Evolutionary conservation across 1,140 invertebrate genomes (phyloP), one percentile per base, ranked within the genome.

Genomic region (Cepaea nemoralis): DNA sequence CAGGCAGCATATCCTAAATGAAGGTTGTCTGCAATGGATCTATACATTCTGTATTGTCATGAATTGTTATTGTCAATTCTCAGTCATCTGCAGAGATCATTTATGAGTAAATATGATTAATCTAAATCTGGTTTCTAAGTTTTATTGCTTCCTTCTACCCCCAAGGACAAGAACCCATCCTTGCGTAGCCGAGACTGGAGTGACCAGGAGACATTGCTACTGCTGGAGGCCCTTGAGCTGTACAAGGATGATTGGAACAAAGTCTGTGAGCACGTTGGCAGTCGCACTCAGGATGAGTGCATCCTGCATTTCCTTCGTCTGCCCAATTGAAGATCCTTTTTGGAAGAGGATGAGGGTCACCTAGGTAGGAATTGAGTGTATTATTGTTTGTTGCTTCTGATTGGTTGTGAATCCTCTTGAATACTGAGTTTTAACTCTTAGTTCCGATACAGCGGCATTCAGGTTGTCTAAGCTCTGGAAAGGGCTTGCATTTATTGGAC

Each of bases 191-290:
- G 98, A 35, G 98, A 99, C 87, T 99, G 99, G 99, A 98, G 97
- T 0, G 98, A 99, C 89, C 98, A 99, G 89, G 99, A 99, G 93
- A 99, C 98, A 0, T 93, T 99, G 22, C 92, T 99, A 5, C 90
- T 99, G 24, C 93, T 99, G 10, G 99, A 99, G 91, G 99, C 95
- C 6, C 91, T 99, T 77, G 99, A 99, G 92, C 93, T 99, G 93
- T 99, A 98, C 92, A 98, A 98, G 91, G 99, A 99, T 92, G 99
- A 99, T 92, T 99, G 99, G 99, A 99, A 99, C 93, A 97, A 99
- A 92, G 93, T 93, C 27, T 90, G 89, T 86, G 98, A 99, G 89
- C 98, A 99, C 91, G 97, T 99, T 0, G 98, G 98, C 24, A 96
- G 96, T 42, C 94, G 98, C 45, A 99, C 98, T 0, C 98, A 99